phyloP scores from a whole-genome alignment of 2,113 vertebrate species.

The Megalops atlanticus region DNA sequence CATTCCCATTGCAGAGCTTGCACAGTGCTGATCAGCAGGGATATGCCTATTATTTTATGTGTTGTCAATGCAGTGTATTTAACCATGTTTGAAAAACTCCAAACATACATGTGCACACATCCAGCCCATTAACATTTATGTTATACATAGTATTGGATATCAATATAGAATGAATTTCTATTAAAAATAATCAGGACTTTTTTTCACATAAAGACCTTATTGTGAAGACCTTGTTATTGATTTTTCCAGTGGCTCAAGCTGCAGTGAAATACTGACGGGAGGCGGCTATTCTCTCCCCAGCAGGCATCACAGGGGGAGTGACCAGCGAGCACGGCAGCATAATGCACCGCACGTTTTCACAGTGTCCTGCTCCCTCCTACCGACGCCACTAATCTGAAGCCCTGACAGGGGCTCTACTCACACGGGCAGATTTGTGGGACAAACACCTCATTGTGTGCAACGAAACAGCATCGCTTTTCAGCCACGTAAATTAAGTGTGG shows the following conservation, averaged over 20 bases:
- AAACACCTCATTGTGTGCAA: conserved; percentile 9
- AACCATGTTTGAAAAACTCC: too few relatives aligned
- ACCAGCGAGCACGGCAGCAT: too few relatives aligned
- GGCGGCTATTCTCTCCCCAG: background rate
- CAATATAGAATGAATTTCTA: too few relatives aligned
- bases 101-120: too few relatives aligned
- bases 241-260: background rate
- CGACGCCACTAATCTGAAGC: background rate
- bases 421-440: conserved; percentile 11
- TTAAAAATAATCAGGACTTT: background rate
- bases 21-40: too few relatives aligned
- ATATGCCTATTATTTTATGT: too few relatives aligned
- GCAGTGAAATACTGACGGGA: conserved; percentile 1
- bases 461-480: conserved; percentile 13
- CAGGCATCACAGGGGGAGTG: background rate
- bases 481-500: background rate
- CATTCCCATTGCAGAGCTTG: too few relatives aligned
- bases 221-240: background rate
- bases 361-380: background rate
- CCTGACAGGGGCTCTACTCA: background rate
- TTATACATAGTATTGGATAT: too few relatives aligned
- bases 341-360: background rate
- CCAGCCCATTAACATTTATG: too few relatives aligned
- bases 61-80: too few relatives aligned
- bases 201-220: background rate